Evolutionary conservation across 2,797 vertebrate genomes (phyloP).

Genomic region (Pagetopsis macropterus): DNA sequence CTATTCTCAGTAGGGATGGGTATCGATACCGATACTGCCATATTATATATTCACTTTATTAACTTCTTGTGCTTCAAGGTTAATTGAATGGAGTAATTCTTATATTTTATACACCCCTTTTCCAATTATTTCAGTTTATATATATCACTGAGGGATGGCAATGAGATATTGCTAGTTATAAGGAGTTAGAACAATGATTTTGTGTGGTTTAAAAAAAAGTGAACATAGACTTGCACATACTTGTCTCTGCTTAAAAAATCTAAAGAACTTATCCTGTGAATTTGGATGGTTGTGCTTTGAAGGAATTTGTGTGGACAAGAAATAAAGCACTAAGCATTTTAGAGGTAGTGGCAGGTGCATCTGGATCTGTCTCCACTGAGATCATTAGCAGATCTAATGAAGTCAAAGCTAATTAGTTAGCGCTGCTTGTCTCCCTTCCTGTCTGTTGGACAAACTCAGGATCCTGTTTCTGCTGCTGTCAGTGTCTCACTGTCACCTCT

Average conservation of each 20-base stretch:
- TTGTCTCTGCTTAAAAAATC: background rate
- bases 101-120: no score
- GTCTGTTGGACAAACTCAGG: constrained; percentile 4
- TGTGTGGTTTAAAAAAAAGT: background rate
- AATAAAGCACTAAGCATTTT: no score
- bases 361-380: constrained; percentile 51
- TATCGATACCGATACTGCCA: no score
- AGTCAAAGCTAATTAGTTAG: constrained; percentile 61
- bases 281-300: background rate
- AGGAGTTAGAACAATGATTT: background rate
- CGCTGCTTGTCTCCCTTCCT: constrained; percentile 28
- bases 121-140: no score
- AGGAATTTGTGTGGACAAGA: constrained; percentile 1
- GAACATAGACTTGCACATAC: background rate
- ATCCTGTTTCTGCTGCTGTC: constrained; percentile 14
- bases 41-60: no score
- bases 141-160: background rate
- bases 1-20: no score
- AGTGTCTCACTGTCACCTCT: constrained; percentile 7
- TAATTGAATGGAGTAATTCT: no score
- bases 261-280: background rate
- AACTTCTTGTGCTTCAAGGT: no score
- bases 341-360: constrained; percentile 25
- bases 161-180: background rate
- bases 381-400: constrained; percentile 73